Evolutionary conservation across 2,113 vertebrate species (phyloP), one percentile per base, ranked within the genome.

Genomic region (Stercorarius parasiticus): DNA sequence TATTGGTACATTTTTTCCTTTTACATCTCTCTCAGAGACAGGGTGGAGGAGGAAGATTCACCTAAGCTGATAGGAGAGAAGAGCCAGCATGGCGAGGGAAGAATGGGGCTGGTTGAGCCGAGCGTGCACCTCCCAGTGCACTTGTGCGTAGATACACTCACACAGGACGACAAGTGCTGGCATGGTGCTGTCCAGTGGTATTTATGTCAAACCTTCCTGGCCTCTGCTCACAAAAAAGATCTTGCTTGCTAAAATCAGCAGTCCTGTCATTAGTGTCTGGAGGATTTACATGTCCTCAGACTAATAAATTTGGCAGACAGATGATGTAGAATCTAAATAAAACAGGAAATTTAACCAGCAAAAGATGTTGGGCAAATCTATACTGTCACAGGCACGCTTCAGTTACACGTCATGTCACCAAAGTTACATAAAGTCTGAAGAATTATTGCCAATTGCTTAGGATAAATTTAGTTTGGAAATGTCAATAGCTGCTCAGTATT

Each of bases 71-170:
- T 34, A 34, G 1, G 65, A 78, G 36, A 26, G 15, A 66, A 52
- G 69, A 73, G 34, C 10, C 62, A 70, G 23, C 17, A 29, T 8
- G 32, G 32, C 20, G 43, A n/a, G 43, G 53, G 21, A 50, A 40
- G 38, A 65, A 70, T 1, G 26, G 55, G 34, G 18, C 25, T 43
- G 6, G 1, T 32, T 53, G 32, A 70, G 25, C 50, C 6, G 3
- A 50, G 50, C 34, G 9, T 0, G 5, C 15, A 26, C 26, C 5
- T 5, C 25, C 62, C 0, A 18, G 0, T 3, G 30, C 45, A 58
- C 40, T 47, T 87, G 53, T 49, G 65, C 5, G 4, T 26, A 56
- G 82, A 42, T 17, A 15, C 18, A 15, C 38, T 30, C 38, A 38
- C 15, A 34, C 23, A 13, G 53, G 25, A 6, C 1, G 13, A 52